Percentiles rank a stretch among this genome's conserved stretches.
Evolutionary conservation across 2,797 vertebrate genomes (phyloP).

Genomic region (Varecia variegata): DNA sequence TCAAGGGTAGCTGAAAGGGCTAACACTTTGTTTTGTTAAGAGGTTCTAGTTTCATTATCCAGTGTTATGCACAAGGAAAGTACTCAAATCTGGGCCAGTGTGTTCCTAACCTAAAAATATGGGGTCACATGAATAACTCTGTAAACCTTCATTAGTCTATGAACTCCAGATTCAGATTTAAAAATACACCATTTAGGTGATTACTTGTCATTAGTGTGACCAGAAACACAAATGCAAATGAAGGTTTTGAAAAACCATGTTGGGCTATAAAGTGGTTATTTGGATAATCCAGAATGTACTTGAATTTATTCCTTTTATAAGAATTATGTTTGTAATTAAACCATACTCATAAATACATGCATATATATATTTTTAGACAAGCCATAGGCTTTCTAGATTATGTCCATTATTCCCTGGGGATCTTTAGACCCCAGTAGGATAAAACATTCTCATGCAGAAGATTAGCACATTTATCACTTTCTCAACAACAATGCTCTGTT

Average conservation of each 20-base stretch:
- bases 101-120: not conserved
- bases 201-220: not conserved
- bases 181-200: not conserved
- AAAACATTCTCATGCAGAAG: not conserved
- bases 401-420: not conserved
- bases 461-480: slow-evolving; percentile 10
- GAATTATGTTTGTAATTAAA: not conserved
- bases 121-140: not conserved
- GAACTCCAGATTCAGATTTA: not conserved
- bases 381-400: not conserved
- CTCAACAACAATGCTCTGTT: not conserved
- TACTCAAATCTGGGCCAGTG: not conserved
- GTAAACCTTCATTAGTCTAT: not conserved
- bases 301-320: not conserved
- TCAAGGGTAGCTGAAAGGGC: not conserved
- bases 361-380: not conserved
- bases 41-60: not conserved
- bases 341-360: not conserved
- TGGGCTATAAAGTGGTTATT: not conserved
- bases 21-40: not conserved
- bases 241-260: not conserved
- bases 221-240: not conserved
- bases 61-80: not conserved
- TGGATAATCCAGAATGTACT: not conserved
- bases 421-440: not conserved